Evolutionary conservation across 2,888 invertebrate species (phyloP), one percentile per base, ranked within the genome.

Genomic region (Neria commutata): DNA sequence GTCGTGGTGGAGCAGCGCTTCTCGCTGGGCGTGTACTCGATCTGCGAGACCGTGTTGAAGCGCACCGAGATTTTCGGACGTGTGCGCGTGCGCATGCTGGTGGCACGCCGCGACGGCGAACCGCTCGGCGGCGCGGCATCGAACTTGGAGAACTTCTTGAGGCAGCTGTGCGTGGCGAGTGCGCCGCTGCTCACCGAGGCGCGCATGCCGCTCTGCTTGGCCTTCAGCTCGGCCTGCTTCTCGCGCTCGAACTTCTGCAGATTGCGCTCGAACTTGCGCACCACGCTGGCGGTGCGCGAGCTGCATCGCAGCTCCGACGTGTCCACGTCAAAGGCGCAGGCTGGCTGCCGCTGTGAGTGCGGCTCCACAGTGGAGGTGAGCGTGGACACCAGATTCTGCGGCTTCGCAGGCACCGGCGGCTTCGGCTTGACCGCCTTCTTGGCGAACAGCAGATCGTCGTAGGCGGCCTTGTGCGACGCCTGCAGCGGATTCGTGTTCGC

Each of bases 101-200:
- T 88, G 8, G 89, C 88, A 40, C 89, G 82, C 53, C 89, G 85
- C 0, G 87, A 85, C 1, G 89, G 89, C 75, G 90, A 89, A 24
- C 49, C 17, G 5, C 57, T 53, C 8, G 56, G 25, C 0, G 58
- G 61, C 8, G 63, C 64, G 51, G 64, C 67, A 47, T 77, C 77
- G 50, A 77, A 77, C 24, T 79, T 80, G 2, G 80, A 81, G 14
- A 78, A 74, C 42, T 81, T 81, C 59, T 79, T 79, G 6, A 79
- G 69, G 57, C 79, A 79, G 52, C 79, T 80, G 51, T 77, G 76
- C 1, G 73, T 70, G 21, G 80, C 77, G 21, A 79, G 62, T 0
- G 79, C 78, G 11, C 79, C 80, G 37, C 79, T 78, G 56, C 81
- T 81, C 14, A 75, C 74, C 1, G 80, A 79, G 1, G 73, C 68